These are phyloP conservation scores for Gonatopus flavifemur DNA, from an alignment of 1,140 invertebrate species.

Conservation along the genomic window DNA sequence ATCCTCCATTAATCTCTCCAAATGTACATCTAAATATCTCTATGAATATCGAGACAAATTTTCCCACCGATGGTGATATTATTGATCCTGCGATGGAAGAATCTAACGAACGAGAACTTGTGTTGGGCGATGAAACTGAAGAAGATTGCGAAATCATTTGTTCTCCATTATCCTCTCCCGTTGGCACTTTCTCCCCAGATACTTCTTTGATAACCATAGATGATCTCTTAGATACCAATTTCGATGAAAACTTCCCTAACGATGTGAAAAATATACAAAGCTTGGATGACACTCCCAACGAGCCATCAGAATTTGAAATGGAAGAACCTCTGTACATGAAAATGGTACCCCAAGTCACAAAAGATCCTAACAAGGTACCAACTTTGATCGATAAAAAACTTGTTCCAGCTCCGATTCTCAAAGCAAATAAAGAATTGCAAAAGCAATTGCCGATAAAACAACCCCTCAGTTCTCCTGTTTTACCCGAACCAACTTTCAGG, in stretches of 20 bases:
- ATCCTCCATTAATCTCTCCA: no score
- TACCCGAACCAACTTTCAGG: slow-evolving; percentile 32
- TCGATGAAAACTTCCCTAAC: slow-evolving; percentile 27
- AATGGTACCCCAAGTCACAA: slow-evolving; percentile 31
- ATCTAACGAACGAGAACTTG: background rate
- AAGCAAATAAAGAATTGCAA: slow-evolving; percentile 37
- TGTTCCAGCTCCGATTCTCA: slow-evolving; percentile 34
- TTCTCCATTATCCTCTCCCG: background rate
- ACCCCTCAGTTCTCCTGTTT: background rate
- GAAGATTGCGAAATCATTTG: no score
- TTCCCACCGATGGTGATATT: background rate
- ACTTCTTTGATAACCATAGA: slow-evolving; percentile 21
- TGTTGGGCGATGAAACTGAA: background rate
- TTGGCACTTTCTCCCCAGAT: slow-evolving; percentile 5
- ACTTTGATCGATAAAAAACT: slow-evolving; percentile 36
- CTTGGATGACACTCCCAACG: slow-evolving; percentile 24
- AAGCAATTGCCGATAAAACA: slow-evolving; percentile 21
- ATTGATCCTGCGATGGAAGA: background rate
- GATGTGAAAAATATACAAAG: slow-evolving; percentile 14
- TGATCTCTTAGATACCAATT: slow-evolving; percentile 36
- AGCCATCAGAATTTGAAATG: slow-evolving; percentile 3
- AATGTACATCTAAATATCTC: background rate
- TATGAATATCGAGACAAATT: background rate
- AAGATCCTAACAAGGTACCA: slow-evolving; percentile 40
- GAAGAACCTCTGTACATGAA: slow-evolving; percentile 37